A percentile compares a stretch with the other conserved stretches of the same genome.
Conservation (phyloP, 2,888 invertebrate species). For the Aphidius colemani region DNA sequence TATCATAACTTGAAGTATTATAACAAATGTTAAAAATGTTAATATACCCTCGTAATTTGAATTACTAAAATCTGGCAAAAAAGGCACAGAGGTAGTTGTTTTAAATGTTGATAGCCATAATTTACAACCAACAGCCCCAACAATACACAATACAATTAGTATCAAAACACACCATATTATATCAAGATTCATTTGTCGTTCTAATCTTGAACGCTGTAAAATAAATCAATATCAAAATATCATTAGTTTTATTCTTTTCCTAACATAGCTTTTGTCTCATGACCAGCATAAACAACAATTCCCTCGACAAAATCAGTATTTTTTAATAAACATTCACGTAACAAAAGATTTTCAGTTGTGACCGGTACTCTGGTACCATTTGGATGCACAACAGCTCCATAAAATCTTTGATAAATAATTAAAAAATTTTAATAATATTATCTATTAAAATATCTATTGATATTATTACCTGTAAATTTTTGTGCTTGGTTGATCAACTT, state of each 20-base stretch:
- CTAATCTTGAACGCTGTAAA: constrained; percentile 86
- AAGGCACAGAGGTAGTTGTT: constrained; percentile 64
- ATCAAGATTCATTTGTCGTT: constrained; percentile 93
- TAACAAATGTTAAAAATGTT: constrained; percentile 94
- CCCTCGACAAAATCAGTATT: constrained; percentile 97
- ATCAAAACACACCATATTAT: constrained; percentile 96
- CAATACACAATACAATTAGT: constrained; percentile 83
- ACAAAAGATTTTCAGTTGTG: constrained; percentile 85
- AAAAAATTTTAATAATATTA: background rate
- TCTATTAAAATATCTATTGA: background rate
- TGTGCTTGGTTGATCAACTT: constrained; percentile 93
- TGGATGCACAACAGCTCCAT: constrained; percentile 84
- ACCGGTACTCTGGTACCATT: constrained; percentile 80
- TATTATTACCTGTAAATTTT: constrained; percentile 79
- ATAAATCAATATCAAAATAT: constrained; percentile 1
- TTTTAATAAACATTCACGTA: constrained; percentile 92
- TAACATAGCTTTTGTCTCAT: constrained; percentile 97
- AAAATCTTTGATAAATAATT: constrained; percentile 64
- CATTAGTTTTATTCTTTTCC: background rate
- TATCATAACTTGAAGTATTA: constrained; percentile 95
- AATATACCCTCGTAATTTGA: constrained; percentile 78
- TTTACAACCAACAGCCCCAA: constrained; percentile 90
- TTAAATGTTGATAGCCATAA: constrained; percentile 75
- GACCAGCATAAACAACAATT: constrained; percentile 93
- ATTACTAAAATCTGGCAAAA: constrained; percentile 68